phyloP scores from a whole-genome alignment of 2,113 vertebrate species.

The Pelobates fuscus region DNA sequence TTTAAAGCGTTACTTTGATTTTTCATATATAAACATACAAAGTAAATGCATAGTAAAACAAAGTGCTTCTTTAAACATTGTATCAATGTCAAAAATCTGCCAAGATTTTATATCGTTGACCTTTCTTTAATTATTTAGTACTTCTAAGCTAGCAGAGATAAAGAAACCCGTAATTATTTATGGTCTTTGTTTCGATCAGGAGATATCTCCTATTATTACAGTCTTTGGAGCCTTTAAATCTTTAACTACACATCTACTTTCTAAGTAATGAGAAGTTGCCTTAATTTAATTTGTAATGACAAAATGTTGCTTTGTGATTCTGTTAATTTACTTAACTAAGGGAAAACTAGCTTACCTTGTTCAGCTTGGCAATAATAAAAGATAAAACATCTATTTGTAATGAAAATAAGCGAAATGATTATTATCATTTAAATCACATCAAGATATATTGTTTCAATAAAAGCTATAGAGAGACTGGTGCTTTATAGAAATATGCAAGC shows the following conservation, averaged over 20 bases:
- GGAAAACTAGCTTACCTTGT: constrained; percentile 41
- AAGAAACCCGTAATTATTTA: constrained; percentile 56
- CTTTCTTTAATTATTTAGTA: constrained; percentile 62
- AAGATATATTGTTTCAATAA: constrained; percentile 47
- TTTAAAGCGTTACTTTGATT: too few relatives aligned
- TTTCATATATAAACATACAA: too few relatives aligned
- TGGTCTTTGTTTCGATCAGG: constrained; percentile 50
- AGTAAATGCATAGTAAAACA: too few relatives aligned
- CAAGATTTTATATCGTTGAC: constrained; percentile 52
- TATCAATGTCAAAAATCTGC: constrained; percentile 56
- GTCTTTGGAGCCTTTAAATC: constrained; percentile 31
- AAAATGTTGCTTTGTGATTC: constrained; percentile 40
- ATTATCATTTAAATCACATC: constrained; percentile 44
- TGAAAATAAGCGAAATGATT: constrained; percentile 35
- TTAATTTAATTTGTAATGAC: constrained; percentile 51
- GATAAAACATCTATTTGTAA: constrained; percentile 22
- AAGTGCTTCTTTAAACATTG: constrained; percentile 44
- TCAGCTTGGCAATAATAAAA: constrained; percentile 16
- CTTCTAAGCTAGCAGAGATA: constrained; percentile 55
- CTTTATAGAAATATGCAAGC: constrained; percentile 21
- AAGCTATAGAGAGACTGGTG: constrained; percentile 19
- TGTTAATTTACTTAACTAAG: constrained; percentile 44
- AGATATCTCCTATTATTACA: constrained; percentile 24
- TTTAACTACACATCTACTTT: constrained; percentile 47
- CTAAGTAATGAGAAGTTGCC: constrained; percentile 42